These are phyloP conservation scores for Pseudachorutes palmiensis DNA, from an alignment of 1,140 invertebrate species.

Conservation along the genomic window DNA sequence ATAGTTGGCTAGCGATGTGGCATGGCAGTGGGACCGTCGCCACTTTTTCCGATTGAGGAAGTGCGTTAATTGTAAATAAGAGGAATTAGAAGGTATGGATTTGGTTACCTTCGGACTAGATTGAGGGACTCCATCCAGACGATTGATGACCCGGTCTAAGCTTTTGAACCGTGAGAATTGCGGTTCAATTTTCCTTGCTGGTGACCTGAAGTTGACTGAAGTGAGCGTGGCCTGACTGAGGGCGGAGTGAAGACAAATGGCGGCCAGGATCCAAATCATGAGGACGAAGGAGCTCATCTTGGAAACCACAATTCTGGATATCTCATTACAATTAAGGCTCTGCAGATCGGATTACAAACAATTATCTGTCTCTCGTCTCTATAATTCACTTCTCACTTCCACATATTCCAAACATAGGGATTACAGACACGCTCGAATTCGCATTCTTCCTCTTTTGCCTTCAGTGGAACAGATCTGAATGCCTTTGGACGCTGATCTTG, in stretches of 20 bases:
- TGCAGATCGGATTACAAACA: too few relatives aligned
- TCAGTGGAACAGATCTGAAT: too few relatives aligned
- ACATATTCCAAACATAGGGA: too few relatives aligned
- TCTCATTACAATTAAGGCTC: constrained; percentile 2
- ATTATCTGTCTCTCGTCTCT: not conserved
- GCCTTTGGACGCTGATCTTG: too few relatives aligned
- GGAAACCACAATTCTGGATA: not conserved
- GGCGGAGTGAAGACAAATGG: not conserved
- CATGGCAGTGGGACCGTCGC: too few relatives aligned
- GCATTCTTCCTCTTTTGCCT: too few relatives aligned
- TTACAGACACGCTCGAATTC: too few relatives aligned
- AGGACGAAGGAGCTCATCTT: not conserved
- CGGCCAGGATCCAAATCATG: not conserved
- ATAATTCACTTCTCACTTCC: not conserved
- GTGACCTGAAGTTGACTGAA: too few relatives aligned
- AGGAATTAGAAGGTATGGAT: too few relatives aligned
- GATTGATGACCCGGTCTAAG: constrained; percentile 9
- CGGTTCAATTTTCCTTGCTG: not conserved
- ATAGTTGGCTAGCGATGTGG: too few relatives aligned
- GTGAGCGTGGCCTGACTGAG: not conserved
- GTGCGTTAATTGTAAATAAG: too few relatives aligned
- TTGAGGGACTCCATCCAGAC: not conserved
- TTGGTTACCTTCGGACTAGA: not conserved
- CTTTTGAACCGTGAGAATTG: not conserved
- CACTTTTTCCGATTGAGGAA: too few relatives aligned